Base-by-base conservation (phyloP, 2,888 invertebrate species). In the Plebejus argus region DNA sequence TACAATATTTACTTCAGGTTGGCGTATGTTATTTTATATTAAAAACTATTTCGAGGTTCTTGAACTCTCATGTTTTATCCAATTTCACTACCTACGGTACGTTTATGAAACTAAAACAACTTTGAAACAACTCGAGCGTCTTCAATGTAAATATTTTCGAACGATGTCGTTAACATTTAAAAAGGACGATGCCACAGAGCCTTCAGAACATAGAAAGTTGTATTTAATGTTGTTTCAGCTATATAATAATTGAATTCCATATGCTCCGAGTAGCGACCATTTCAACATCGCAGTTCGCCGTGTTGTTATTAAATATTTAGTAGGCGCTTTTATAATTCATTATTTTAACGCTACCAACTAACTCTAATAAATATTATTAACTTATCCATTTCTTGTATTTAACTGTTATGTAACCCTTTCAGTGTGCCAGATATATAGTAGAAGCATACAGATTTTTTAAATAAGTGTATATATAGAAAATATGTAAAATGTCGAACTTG, bases 201-300 rank as follows among this genome's bases (percentile, higher is more conserved):
- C 45, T 74, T 49, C 28, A 53, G 49, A 53, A 74, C 58, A 76
- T 66, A 66, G 66, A 66, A 33, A 33, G 66, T 79, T 74, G 77
- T 75, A 76, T 76, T 77, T 74, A 79, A 85, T 86, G 87, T 85
- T 87, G 86, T 86, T 66, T 86, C 85, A 86, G 84, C 84, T 84
- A 85, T 87, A 85, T 87, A 88, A 89, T 89, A 88, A 89, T 89
- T 89, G 86, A 87, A 89, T 88, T 87, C 85, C 86, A 53, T 53
- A 53, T 18, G 53, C 53, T 18, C 53, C 5, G 53, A 18, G 53
- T 53, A 5, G 53, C 49, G 85, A 10, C 45, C 45, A n/a, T 71
- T 35, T 39, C 12, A 35, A 39, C 20, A 35, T 35, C 12, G 20
- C 58, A 8, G 53, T 18, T 18, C 7, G 15, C 58, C 0, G 1